Conservation (phyloP, 2,888 invertebrate species). For the Dugesia japonica region DNA sequence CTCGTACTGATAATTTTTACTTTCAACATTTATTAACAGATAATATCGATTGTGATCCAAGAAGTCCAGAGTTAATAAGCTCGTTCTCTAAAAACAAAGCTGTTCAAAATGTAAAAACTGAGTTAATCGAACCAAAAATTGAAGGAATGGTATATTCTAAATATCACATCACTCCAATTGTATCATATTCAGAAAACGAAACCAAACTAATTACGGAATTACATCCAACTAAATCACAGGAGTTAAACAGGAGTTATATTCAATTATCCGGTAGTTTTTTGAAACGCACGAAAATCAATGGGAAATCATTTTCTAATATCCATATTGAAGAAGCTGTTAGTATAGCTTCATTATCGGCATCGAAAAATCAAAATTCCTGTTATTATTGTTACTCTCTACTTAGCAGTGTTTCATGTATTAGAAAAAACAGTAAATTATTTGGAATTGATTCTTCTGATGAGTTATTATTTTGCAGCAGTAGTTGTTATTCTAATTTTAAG, state of each 20-base stretch:
- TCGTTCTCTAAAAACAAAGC: not conserved
- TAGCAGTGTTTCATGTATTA: not conserved
- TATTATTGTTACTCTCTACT: not conserved
- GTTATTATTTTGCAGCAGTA: not conserved
- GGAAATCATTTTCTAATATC: not conserved
- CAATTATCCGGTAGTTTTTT: not conserved
- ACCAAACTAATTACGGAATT: not conserved
- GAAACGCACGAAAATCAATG: not conserved
- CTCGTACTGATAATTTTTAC: not conserved
- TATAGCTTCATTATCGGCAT: not conserved
- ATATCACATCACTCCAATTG: not conserved
- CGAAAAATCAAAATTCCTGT: not conserved
- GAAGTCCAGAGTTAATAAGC: not conserved
- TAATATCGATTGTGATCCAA: not conserved
- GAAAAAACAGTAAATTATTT: not conserved
- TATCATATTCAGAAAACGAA: not conserved
- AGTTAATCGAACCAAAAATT: not conserved
- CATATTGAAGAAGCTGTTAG: conserved; percentile 5
- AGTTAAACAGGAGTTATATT: not conserved
- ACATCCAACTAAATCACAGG: conserved; percentile 1
- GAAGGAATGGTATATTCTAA: not conserved
- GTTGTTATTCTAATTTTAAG: conserved; percentile 1
- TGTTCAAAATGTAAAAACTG: not conserved
- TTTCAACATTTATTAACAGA: not conserved
- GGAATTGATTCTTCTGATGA: not conserved